Evolutionary conservation across 2,888 invertebrate genomes (phyloP), one percentile per base, ranked within the genome.

Genomic region (Rotaria socialis): DNA sequence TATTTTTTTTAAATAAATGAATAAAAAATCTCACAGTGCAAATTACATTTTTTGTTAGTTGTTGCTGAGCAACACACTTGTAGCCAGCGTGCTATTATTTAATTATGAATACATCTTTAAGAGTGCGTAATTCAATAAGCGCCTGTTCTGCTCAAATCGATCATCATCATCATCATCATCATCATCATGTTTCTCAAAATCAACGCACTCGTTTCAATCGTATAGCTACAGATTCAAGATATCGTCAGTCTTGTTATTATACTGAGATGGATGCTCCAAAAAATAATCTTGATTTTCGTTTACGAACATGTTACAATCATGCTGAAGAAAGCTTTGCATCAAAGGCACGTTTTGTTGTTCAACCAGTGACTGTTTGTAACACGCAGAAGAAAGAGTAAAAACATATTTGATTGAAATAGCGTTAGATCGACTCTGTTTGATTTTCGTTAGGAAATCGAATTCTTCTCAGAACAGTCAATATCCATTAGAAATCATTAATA

Each of bases 231-330:
- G 5, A 35, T 67, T 67, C 67, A 35, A 35, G 67, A 6, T 27
- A 16, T 67, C 67, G 67, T 41, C 67, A 19, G 35, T 27, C 67
- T 27, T 0, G 5, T 67, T 19, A 27, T 67, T 67, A 27, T 67
- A 14, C 19, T 19, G 67, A 67, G 19, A 14, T 19, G 7, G 35
- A 67, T 67, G 14, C 19, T 35, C 67, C 67, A 67, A 35, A 35
- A 67, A 67, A 41, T 41, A 8, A 67, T 67, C 35, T 67, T 4
- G 67, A 67, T 41, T 67, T 67, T 41, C 67, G 67, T 67, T 19
- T 67, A 27, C 67, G 67, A 67, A 67, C 67, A 67, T 67, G 67
- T 67, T 67, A 67, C 35, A 19, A 67, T 67, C 67, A 67, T 41
- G 67, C 67, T 35, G 16, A 67, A 35, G 67, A 67, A 67, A 67